Percentiles rank a stretch among this genome's conserved stretches.
These are phyloP conservation scores for Carassius auratus DNA, from an alignment of 2,113 vertebrate genomes.

Conservation along the genomic window DNA sequence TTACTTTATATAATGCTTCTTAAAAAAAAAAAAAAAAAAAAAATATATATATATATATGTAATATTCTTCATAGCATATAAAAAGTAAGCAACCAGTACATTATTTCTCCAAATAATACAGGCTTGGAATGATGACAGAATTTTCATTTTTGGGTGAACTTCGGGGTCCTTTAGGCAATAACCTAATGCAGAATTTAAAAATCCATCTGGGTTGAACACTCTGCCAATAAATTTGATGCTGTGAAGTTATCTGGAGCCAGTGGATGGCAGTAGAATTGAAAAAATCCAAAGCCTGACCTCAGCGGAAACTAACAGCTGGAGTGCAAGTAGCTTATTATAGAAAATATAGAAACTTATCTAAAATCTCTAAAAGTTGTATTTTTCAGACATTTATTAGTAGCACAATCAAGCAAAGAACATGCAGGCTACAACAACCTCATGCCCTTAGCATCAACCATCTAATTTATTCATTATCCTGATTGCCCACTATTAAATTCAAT, in stretches of 20 bases:
- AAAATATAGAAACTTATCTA: not conserved
- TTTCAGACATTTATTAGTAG: not conserved
- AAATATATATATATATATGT: too few species aligned
- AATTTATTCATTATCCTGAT: slow-evolving; percentile 5
- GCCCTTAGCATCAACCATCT: not conserved
- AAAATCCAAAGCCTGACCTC: slow-evolving; percentile 4
- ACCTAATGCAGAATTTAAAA: not conserved
- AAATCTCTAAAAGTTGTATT: not conserved
- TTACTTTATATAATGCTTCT: not conserved
- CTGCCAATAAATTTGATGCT: not conserved
- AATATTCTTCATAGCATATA: not conserved
- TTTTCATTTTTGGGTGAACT: not conserved
- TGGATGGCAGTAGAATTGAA: slow-evolving; percentile 36
- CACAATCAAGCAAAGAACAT: not conserved
- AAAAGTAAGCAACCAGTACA: not conserved
- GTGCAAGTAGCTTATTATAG: not conserved
- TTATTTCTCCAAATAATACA: not conserved
- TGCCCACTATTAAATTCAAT: slow-evolving; percentile 3
- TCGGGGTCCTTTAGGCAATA: not conserved
- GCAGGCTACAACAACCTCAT: not conserved
- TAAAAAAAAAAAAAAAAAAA: too few species aligned
- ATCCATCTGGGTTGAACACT: not conserved
- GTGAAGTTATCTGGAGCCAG: slow-evolving; percentile 10
- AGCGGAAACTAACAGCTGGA: not conserved
- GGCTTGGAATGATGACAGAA: not conserved